Percentiles rank a stretch among this genome's conserved stretches.
phyloP scores from a whole-genome alignment of 2,797 vertebrate genomes.

The Xiphophorus birchmanni region DNA sequence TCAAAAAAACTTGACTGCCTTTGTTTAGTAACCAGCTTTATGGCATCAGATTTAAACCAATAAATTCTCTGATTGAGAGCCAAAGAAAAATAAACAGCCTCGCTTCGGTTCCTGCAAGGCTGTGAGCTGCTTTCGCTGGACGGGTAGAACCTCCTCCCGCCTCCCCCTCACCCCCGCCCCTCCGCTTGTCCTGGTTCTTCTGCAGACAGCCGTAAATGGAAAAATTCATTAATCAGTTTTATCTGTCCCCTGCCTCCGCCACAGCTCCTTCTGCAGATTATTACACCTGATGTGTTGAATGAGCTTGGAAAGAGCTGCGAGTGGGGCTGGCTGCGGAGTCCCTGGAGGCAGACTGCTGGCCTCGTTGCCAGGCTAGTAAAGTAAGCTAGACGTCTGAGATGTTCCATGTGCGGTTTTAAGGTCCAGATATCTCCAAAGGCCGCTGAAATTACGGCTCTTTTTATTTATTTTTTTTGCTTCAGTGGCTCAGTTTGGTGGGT shows the following conservation, averaged over 20 bases:
- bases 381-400: constrained; percentile 72
- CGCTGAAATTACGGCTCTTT: constrained; percentile 66
- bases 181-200: constrained; percentile 7
- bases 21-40: constrained; percentile 60
- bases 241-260: constrained; percentile 57
- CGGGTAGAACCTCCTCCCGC: constrained; percentile 11
- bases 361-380: constrained; percentile 61
- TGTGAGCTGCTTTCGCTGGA: constrained; percentile 41
- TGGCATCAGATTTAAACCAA: constrained; percentile 58
- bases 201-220: constrained; percentile 53
- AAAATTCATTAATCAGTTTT: constrained; percentile 73
- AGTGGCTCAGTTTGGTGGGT: constrained; percentile 38
- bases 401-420: constrained; percentile 68
- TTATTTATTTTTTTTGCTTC: constrained; percentile 40
- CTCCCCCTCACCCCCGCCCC: too few species aligned
- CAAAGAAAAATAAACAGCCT: constrained; percentile 57
- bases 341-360: constrained; percentile 67
- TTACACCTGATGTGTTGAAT: constrained; percentile 77
- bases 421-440: constrained; percentile 57
- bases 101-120: constrained; percentile 36
- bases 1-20: constrained; percentile 46
- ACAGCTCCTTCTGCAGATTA: constrained; percentile 60
- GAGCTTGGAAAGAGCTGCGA: constrained; percentile 60
- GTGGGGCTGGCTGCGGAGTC: constrained; percentile 59
- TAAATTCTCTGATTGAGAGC: constrained; percentile 68